These are phyloP conservation scores for Camponotus vicinus DNA, from an alignment of 1,140 invertebrate species.

Conservation along the genomic window DNA sequence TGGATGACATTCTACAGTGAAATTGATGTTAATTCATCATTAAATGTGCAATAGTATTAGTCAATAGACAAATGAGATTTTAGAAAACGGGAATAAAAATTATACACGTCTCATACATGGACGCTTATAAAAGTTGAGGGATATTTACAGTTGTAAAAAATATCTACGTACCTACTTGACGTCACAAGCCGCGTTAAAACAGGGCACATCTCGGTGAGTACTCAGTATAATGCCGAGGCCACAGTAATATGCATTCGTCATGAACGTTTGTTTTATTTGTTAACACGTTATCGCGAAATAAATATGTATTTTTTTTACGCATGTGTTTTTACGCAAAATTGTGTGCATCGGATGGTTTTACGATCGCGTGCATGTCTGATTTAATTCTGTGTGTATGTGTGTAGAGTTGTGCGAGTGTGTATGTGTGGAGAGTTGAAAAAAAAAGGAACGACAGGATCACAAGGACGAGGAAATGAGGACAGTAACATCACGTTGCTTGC, in stretches of 20 bases:
- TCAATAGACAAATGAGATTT: slow-evolving; percentile 10
- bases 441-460: slow-evolving; percentile 42
- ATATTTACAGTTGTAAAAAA: slow-evolving; percentile 73
- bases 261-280: slow-evolving; percentile 47
- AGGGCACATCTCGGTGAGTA: slow-evolving; percentile 86
- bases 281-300: slow-evolving; percentile 42
- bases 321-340: not conserved
- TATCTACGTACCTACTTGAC: slow-evolving; percentile 86
- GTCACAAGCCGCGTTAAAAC: slow-evolving; percentile 87
- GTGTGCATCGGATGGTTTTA: slow-evolving; percentile 34
- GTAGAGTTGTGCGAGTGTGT: not conserved
- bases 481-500: slow-evolving; percentile 54
- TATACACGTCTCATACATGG: slow-evolving; percentile 29
- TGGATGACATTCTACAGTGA: not conserved
- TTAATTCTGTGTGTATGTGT: slow-evolving; percentile 4
- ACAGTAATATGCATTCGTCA: slow-evolving; percentile 78
- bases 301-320: slow-evolving; percentile 13
- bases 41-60: slow-evolving; percentile 6
- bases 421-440: not conserved
- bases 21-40: slow-evolving; percentile 15
- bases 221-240: slow-evolving; percentile 82
- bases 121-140: not conserved
- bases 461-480: slow-evolving; percentile 33
- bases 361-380: slow-evolving; percentile 34
- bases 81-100: not conserved